These are phyloP conservation scores for Xyrichtys novacula DNA, from an alignment of 2,797 vertebrate genomes.

Conservation along the genomic window DNA sequence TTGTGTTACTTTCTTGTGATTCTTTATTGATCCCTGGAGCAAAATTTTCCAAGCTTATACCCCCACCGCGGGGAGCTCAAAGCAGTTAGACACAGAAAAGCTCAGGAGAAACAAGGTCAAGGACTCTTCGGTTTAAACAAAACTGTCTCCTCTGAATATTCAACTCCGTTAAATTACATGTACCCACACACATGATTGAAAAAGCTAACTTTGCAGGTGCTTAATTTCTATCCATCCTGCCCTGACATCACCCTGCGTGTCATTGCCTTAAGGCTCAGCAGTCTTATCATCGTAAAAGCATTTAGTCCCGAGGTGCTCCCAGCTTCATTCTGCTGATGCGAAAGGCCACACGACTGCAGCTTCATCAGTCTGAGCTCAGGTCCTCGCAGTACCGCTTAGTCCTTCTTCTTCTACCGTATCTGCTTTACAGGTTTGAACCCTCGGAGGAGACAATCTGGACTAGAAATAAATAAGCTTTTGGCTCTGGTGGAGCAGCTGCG, in stretches of 20 bases:
- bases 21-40: conserved; percentile 47
- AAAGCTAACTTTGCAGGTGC: conserved; percentile 18
- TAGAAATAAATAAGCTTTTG: conserved; percentile 42
- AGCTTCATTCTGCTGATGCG: conserved; percentile 55
- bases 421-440: conserved; percentile 44
- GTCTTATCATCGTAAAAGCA: conserved; percentile 31
- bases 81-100: conserved; percentile 38
- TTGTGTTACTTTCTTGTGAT: conserved; percentile 31
- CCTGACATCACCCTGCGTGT: conserved; percentile 22
- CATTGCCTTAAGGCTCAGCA: conserved; percentile 33
- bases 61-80: conserved; percentile 29
- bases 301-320: conserved; percentile 40
- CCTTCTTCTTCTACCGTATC: conserved; percentile 48
- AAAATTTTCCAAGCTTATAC: conserved; percentile 34
- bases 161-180: conserved; percentile 41
- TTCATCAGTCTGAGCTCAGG: conserved; percentile 52
- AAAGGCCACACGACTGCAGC: conserved; percentile 53
- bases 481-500: conserved; percentile 17
- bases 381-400: conserved; percentile 24
- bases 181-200: conserved; percentile 39
- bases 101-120: conserved; percentile 48
- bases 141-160: conserved; percentile 27
- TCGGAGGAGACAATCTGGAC: conserved; percentile 30
- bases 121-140: conserved; percentile 45
- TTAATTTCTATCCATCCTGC: conserved; percentile 38